Evolutionary conservation across 2,113 vertebrate species (phyloP), one percentile per base, ranked within the genome.

Genomic region (Mastomys coucha): DNA sequence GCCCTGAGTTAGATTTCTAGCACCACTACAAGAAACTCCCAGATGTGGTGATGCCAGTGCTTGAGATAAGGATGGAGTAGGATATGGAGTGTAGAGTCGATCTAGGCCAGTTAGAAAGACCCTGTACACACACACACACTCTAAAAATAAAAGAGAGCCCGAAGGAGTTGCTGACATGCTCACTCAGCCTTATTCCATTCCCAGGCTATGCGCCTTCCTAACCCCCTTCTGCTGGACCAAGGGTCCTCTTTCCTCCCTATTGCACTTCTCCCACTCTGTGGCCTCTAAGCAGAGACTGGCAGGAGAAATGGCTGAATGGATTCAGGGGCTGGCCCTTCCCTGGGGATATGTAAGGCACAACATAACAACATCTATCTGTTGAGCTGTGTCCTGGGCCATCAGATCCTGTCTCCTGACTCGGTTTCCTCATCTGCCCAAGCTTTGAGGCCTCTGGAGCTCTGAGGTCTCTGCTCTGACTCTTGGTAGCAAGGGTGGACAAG

Each of bases 371-470:
- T 16, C 14, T 33, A 19, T 45, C 87, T 49, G 14, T 5, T 36
- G 53, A 49, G 31, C 94, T 75, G 5, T 11, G 33, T 76, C 63
- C 72, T 85, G 19, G 58, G 28, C 65, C 87, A 53, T 58, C 78
- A 9, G 65, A 51, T 65, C n/a, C 5, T 56, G 63, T 24, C 39
- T 92, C 49, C 81, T 33, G 20, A 84, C 95, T 97, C 86, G 26
- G 73, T 97, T 88, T 97, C 56, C 77, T 91, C 69, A 80, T 22
- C 86, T 82, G 42, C 60, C 19, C 31, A 24, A 33, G 73, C 63
- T 31, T 39, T 7, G 33, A 58, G 76, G 7, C 56, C 91, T 76
- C 60, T 31, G 53, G 70, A 58, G 87, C 87, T 70, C 82, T 5
- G 19, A 51, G 42, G 63, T 65, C 82, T 86, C 65, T 6, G 19